Base-by-base conservation (phyloP, 2,113 vertebrate species). In the Carettochelys insculpta region DNA sequence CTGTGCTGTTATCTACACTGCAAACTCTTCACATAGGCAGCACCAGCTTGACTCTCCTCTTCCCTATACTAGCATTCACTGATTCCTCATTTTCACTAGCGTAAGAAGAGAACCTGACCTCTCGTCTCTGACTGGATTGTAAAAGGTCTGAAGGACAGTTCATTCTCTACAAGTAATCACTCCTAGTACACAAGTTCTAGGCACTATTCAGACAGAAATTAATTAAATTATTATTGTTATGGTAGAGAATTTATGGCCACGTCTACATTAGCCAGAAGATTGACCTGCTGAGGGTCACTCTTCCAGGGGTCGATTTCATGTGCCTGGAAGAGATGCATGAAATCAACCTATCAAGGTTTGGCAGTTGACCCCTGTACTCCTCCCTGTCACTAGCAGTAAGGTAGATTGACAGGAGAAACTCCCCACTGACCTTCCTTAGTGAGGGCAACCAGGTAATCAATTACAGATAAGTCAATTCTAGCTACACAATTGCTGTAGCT, bases 21-120 rank as follows among this genome's bases (percentile, higher is more conserved):
- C 54, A 31, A 65, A 41, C 27, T 52, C 1, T 8, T 71, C 43
- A 9, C 13, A 85, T 24, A 31, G 88, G 52, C 8, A 61, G 17
- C 53, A 56, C 31, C 65, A 53, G n/a, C 58, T 1, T 73, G 73
- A 71, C 34, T 25, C 6, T 76, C 54, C 87, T 5, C 75, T 45
- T 68, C 45, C 41, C 1, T 3, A 1, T 3, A 1, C 14, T 3
- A 1, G 58, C 47, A 43, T 43, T 11, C 86, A 86, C 65, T 1
- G 1, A 43, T 11, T 84, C 48, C 82, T 13, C 8, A 71, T 38
- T 13, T 11, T 2, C 25, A 22, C 11, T 76, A 34, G n/a, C 77
- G 41, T 71, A 19, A 71, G 41, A 45, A 82, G 6, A 41, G 24
- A 25, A 58, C 8, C 68, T 25, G 31, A 10, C 45, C 41, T 38